Base-by-base conservation (phyloP, 2,113 vertebrate genomes). In the Atrichornis clamosus region DNA sequence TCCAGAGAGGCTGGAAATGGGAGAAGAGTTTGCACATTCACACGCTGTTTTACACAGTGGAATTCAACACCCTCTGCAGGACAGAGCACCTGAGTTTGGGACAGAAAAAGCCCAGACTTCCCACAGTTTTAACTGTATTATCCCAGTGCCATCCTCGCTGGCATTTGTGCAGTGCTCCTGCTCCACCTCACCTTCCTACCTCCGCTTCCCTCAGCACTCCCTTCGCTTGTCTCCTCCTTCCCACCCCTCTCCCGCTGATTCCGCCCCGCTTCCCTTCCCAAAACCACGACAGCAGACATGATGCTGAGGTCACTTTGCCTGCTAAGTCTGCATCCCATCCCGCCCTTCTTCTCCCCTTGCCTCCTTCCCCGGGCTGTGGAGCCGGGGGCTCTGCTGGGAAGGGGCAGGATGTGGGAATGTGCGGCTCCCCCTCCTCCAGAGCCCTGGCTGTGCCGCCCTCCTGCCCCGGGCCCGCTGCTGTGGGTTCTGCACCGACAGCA, bases 261-360 rank as follows among this genome's bases (percentile, higher is more conserved):
- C 33, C 21, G 8, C 16, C 24, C 32, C 13, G 5, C 9, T 4
- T 10, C 46, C 42, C 49, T n/a, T 46, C 41, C 80, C 90, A 49
- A 42, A 65, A 37, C 32, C 53, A 19, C 1, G 2, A 18, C 15
- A 20, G n/a, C 64, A 73, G 37, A 56, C 15, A 3, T 0, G 12
- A 16, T 13, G 3, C 49, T 0, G 23, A 35, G 18, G 17, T 39
- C 26, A 0, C 49, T 26, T 2, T 62, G 47, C 47, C 41, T 0
- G 1, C 23, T 8, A 15, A 20, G 3, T 13, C 44, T 18, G 8
- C 74, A 14, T 12, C 59, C 37, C 70, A 30, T 14, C 35, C 78
- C 4, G 2, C 1, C 62, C 50, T 35, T 41, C 16, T 11, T 27
- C 65, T 65, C 50, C 22, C 35, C 26, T 7, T 7, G 44, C n/a